Evolutionary conservation across 2,113 vertebrate genomes (phyloP).

Genomic region (Crypturellus undulatus): DNA sequence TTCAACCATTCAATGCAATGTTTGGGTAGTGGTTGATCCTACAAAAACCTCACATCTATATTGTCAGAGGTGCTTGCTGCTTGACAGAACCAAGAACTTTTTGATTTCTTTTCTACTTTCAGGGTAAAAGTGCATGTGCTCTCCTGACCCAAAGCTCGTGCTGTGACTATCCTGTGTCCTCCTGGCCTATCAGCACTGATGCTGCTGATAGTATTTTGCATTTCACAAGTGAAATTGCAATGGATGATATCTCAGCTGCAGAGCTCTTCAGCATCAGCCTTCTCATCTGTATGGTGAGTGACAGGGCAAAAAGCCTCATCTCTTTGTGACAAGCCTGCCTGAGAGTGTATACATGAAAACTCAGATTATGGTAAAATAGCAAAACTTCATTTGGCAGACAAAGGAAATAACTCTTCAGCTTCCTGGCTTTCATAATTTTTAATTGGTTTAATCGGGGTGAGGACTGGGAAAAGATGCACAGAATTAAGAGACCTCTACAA

Average conservation of each 20-base stretch:
- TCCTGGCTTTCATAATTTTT: no score
- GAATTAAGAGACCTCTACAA: background rate
- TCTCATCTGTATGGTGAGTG: background rate
- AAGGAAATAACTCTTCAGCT: background rate
- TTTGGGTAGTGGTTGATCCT: background rate
- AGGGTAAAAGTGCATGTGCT: background rate
- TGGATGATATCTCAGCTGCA: background rate
- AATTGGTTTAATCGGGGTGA: accelerated
- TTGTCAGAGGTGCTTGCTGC: background rate
- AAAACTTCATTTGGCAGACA: background rate
- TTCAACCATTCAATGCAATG: background rate
- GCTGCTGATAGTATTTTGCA: background rate
- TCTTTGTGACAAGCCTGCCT: background rate
- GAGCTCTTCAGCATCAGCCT: background rate
- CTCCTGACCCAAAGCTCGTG: background rate
- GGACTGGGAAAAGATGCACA: background rate
- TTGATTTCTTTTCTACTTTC: background rate
- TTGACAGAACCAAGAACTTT: background rate
- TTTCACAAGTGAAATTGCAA: background rate
- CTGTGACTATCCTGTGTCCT: background rate
- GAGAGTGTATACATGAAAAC: background rate
- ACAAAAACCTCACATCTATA: background rate
- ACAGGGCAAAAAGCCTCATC: background rate
- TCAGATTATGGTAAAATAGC: background rate
- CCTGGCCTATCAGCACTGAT: background rate